Conservation (phyloP, 2,888 invertebrate genomes). For the Ennomos erosarius region DNA sequence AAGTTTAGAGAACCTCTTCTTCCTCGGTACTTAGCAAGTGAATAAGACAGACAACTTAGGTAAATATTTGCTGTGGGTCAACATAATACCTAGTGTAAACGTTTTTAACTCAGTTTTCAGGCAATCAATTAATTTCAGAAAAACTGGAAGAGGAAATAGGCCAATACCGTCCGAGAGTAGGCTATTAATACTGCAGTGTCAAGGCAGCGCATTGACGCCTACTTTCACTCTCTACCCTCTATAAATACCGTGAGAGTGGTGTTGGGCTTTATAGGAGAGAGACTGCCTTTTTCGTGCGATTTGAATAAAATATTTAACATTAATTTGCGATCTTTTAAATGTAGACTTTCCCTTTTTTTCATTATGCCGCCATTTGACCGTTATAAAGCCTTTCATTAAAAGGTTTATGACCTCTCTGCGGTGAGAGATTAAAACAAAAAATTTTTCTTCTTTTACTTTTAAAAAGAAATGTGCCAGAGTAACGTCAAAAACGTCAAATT, state of each 20-base stretch:
- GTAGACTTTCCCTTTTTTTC: no score
- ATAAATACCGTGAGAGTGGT: conserved; percentile 50
- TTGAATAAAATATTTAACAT: no score
- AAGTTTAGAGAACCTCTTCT: no score
- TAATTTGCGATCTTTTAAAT: no score
- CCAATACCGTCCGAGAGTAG: conserved; percentile 60
- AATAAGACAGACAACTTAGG: no score
- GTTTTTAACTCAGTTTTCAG: conserved; percentile 3
- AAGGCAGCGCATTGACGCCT: conserved; percentile 71
- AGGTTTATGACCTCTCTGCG: conserved; percentile 22
- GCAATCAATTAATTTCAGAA: conserved; percentile 37
- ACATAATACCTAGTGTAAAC: conserved; percentile 6
- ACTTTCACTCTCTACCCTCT: conserved; percentile 66
- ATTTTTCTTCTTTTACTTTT: conserved; percentile 21
- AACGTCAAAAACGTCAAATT: conserved; percentile 40
- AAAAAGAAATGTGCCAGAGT: conserved; percentile 12
- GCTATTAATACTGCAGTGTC: conserved; percentile 79
- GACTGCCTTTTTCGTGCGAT: not conserved
- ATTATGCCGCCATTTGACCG: no score
- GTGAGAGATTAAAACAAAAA: conserved; percentile 32
- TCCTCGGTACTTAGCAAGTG: no score
- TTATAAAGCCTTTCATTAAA: conserved; percentile 7
- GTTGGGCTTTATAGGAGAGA: not conserved
- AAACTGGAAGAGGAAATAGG: conserved; percentile 51
- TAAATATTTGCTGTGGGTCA: no score